A percentile compares a stretch with the other conserved stretches of the same genome.
Evolutionary conservation across 2,113 vertebrate genomes (phyloP).

Genomic region (Takifugu flavidus): DNA sequence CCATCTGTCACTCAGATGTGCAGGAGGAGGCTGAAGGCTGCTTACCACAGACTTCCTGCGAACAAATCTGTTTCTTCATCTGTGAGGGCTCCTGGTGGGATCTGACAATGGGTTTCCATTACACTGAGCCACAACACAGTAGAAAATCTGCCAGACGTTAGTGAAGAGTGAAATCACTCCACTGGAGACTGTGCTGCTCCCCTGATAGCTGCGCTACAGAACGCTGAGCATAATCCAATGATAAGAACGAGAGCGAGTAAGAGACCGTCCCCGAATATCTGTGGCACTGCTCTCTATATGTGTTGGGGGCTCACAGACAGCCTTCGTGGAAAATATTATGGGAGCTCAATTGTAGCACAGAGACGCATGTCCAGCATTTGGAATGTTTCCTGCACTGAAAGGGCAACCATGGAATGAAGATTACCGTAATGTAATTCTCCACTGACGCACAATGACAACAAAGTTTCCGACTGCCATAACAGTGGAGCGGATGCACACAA

Average conservation of each 20-base stretch:
- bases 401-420: slow-evolving; percentile 50
- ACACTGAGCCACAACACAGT: slow-evolving; percentile 13
- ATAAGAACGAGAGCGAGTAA: neutral
- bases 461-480: slow-evolving; percentile 57
- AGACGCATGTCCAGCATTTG: slow-evolving; percentile 53
- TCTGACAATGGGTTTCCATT: slow-evolving; percentile 43
- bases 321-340: slow-evolving; percentile 67
- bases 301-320: slow-evolving; percentile 12
- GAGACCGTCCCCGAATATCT: neutral
- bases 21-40: slow-evolving; percentile 12
- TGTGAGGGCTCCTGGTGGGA: slow-evolving; percentile 2
- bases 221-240: slow-evolving; percentile 4
- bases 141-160: slow-evolving; percentile 2
- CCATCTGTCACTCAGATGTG: slow-evolving; percentile 37
- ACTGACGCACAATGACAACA: slow-evolving; percentile 63
- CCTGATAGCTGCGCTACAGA: neutral
- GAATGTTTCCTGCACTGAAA: slow-evolving; percentile 53
- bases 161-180: slow-evolving; percentile 13
- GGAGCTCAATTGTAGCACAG: slow-evolving; percentile 42
- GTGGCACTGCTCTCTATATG: neutral
- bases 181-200: slow-evolving; percentile 13
- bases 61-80: slow-evolving; percentile 8
- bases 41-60: slow-evolving; percentile 29
- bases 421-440: slow-evolving; percentile 54
- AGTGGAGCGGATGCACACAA: slow-evolving; percentile 14